Base-by-base conservation (phyloP, 2,797 vertebrate genomes). In the Craterocephalus amniculus region DNA sequence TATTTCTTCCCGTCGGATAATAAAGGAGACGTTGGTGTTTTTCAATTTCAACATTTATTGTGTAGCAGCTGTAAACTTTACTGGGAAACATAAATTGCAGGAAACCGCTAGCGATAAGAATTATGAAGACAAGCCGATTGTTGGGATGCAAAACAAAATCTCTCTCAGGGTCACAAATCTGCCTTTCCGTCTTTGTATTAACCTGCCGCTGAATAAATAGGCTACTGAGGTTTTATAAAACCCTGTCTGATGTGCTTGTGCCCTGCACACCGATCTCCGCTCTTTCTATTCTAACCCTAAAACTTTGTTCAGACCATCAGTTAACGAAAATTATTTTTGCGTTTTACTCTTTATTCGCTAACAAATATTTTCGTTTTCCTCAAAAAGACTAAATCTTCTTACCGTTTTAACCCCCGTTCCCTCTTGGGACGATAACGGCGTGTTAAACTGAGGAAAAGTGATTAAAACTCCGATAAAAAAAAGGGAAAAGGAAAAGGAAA, bases 191-290 rank as follows among this genome's bases (percentile, higher is more conserved):
- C 67, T 88, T 77, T 87, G 77, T 86, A 67, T 43, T 58, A 52
- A 76, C 27, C 70, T 67, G 58, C 72, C 71, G 58, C 78, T 85
- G 80, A 87, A 91, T 88, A 88, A 89, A 92, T 87, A 87, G 2
- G n/a, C n/a, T n/a, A n/a, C 89, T 89, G 86, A 74, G 74, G 13
- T 76, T 77, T 74, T 65, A 64, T 63, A 43, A 80, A 86, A 56
- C 67, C 49, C 51, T 24, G 26, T 67, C 60, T 52, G 34, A 49
- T 69, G 72, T 56, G 8, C 81, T 67, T 62, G 67, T 45, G 49
- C 40, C n/a, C 55, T 45, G 67, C 34, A 63, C 70, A 80, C 56
- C 6, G n/a, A 18, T 6, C n/a, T 6, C 4, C 22, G 20, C 24
- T 27, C 27, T 36, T 70, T 43, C 27, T 48, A 13, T 45, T 69